Base-by-base conservation (phyloP, 1,140 invertebrate species). In the Dinothrombium tinctorium region DNA sequence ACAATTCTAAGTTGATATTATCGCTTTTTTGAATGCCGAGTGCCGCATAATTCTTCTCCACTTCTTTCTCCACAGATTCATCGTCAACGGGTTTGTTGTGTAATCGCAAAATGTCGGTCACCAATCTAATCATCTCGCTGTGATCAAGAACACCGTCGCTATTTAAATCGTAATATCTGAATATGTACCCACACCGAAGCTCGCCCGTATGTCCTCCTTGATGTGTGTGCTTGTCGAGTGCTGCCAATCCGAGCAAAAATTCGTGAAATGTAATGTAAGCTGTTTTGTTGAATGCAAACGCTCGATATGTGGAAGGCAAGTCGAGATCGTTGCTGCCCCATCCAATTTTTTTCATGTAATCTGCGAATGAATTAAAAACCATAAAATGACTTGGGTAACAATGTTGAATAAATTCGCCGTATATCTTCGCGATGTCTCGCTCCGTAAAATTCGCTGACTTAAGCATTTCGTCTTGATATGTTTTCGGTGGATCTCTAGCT, bases 211-310 rank as follows among this genome's bases (percentile, higher is more conserved):
- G 54, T 12, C 65, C 65, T 32, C 67, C 67, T 56, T 69, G 66
- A 26, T 59, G 59, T n/a, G 65, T 68, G 15, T 42, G 49, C 0
- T 61, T 63, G 41, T 69, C 67, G 44, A 67, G 55, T 4, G 61
- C 63, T n/a, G 65, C 64, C 4, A 69, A 36, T 9, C 66, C 66
- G 14, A 59, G 46, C 29, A 68, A 45, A 22, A 67, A 50, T 37
- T 68, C 65, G 21, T 56, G 57, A 50, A 55, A 63, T 9, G 50
- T 53, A 12, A 67, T 0, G 26, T 38, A 48, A 17, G 29, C 15
- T 22, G 35, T 37, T 9, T 39, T n/a, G 14, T 37, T 28, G 24
- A 43, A 38, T 12, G n/a, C 15, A 14, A 37, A 37, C 1, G 42
- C 35, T 17, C 33, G 17, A 21, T 23, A 37, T 12, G 23, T 33